Evolutionary conservation across 2,797 vertebrate species (phyloP).

Genomic region (Gobio occitaniae): DNA sequence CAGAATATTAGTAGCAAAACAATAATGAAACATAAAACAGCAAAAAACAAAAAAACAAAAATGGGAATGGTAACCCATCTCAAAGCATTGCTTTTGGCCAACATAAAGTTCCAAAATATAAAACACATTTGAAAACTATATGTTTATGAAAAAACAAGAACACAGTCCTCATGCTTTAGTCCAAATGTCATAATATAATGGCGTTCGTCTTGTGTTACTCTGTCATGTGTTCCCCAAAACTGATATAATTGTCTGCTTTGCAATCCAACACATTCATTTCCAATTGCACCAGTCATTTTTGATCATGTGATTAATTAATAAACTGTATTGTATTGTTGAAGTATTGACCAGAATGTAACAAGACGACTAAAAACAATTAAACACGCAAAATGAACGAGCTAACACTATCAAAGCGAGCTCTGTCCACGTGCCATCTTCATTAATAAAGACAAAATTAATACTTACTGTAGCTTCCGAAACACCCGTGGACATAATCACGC

Average conservation of each 20-base stretch:
- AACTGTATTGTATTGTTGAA: too few species aligned
- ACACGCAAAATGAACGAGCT: not conserved
- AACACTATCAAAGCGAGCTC: not conserved
- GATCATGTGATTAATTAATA: too few species aligned
- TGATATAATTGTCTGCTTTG: too few species aligned
- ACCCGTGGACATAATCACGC: slow-evolving; percentile 10
- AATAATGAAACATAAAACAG: not conserved
- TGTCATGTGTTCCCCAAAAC: not conserved
- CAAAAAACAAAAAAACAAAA: too few species aligned
- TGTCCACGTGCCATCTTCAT: not conserved
- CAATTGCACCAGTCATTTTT: too few species aligned
- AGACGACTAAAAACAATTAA: not conserved
- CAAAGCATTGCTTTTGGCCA: not conserved
- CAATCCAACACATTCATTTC: too few species aligned
- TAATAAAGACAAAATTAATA: not conserved
- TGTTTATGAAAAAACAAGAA: not conserved
- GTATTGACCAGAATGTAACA: too few species aligned
- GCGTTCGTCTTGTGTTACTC: too few species aligned
- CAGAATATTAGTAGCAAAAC: not conserved
- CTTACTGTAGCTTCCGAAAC: slow-evolving; percentile 24
- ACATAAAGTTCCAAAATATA: not conserved
- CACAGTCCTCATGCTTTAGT: too few species aligned
- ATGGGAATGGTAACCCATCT: too few species aligned
- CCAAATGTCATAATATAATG: not conserved
- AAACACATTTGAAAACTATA: not conserved